Evolutionary conservation across 2,113 vertebrate genomes (phyloP).

Genomic region (Mirounga angustirostris): DNA sequence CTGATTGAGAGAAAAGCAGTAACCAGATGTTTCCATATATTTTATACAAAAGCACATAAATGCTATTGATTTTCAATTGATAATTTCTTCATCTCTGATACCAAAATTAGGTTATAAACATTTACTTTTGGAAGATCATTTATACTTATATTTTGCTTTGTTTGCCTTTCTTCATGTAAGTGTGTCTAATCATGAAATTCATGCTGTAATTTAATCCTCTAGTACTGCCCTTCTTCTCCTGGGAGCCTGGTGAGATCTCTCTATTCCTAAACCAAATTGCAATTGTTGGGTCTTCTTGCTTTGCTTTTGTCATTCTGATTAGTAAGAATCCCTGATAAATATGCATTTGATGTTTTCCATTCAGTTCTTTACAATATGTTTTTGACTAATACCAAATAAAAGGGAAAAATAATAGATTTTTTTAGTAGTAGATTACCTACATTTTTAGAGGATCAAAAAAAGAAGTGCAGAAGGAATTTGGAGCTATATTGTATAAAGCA

Average conservation of each 20-base stretch:
- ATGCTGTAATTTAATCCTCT: background rate
- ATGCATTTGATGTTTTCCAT: background rate
- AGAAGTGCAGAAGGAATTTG: background rate
- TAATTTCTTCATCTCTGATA: background rate
- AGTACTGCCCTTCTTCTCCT: rapidly evolving
- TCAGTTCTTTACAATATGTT: background rate
- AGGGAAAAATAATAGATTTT: background rate
- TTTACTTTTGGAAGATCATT: background rate
- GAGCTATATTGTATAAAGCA: background rate
- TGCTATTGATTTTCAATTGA: background rate
- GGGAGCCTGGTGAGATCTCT: background rate
- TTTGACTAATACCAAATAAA: background rate
- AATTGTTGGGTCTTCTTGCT: background rate
- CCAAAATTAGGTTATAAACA: background rate
- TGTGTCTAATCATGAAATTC: background rate
- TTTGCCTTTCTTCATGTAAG: background rate
- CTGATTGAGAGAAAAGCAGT: background rate
- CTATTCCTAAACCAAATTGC: background rate
- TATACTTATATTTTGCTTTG: background rate
- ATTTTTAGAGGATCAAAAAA: background rate
- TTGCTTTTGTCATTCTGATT: background rate
- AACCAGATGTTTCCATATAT: background rate
- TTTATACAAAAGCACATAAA: background rate
- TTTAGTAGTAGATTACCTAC: background rate
- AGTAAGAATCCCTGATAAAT: background rate